phyloP scores from a whole-genome alignment of 2,113 vertebrate species.

The Hucho hucho region DNA sequence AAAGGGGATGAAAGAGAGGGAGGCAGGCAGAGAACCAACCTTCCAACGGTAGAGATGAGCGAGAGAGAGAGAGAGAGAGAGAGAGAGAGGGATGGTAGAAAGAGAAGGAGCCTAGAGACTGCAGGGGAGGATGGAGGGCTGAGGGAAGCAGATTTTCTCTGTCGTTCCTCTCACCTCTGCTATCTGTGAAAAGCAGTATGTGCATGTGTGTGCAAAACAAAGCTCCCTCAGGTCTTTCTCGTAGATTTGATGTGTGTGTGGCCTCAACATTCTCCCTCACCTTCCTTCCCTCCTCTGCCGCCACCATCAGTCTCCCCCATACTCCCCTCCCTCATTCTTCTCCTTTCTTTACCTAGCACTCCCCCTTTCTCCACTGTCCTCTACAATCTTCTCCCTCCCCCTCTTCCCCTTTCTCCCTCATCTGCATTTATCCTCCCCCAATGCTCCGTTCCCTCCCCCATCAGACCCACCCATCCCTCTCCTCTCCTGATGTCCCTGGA shows the following conservation, averaged over 20 bases:
- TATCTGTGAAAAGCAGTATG: constrained; percentile 13
- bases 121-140: constrained; percentile 34
- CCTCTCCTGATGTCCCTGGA: too few relatives aligned
- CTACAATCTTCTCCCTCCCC: not conserved
- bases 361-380: not conserved
- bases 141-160: constrained; percentile 48
- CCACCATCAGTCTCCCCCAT: not conserved
- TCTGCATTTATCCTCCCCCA: too few relatives aligned
- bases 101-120: constrained; percentile 18
- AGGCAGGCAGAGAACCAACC: constrained; percentile 17
- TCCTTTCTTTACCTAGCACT: not conserved
- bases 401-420: not conserved
- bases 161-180: constrained; percentile 48
- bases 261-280: not conserved
- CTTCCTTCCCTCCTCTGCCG: not conserved
- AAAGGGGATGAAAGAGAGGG: not conserved
- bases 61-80: constrained; percentile 15
- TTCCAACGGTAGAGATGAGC: constrained; percentile 37
- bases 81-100: constrained; percentile 18
- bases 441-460: too few relatives aligned
- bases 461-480: too few relatives aligned
- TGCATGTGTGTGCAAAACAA: constrained; percentile 32
- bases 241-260: constrained; percentile 51
- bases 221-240: constrained; percentile 51
- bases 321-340: not conserved